phyloP scores from a whole-genome alignment of 92 coral and sea anemone genomes.

The Anthopleura xanthogrammica region DNA sequence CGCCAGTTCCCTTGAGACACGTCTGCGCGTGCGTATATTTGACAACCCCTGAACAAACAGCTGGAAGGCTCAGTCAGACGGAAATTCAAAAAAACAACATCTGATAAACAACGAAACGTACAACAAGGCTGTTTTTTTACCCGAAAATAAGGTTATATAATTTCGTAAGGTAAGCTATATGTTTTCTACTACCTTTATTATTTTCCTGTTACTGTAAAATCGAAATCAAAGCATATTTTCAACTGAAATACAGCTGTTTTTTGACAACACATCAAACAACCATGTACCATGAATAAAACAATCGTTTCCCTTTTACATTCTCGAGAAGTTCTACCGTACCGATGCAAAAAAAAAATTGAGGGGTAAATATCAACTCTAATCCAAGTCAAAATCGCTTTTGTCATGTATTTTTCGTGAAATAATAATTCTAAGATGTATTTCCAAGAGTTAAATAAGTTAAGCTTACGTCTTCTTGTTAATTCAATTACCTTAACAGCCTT shows the following conservation, averaged over 20 bases:
- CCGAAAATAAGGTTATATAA: neutral
- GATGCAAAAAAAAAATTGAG: too few species aligned
- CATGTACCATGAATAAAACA: neutral
- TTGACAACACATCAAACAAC: neutral
- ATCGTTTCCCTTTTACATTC: too few species aligned
- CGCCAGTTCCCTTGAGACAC: conserved; percentile 28
- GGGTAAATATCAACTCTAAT: too few species aligned
- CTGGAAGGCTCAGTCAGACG: conserved; percentile 29
- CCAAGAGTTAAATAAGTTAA: too few species aligned
- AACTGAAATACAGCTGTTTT: conserved; percentile 3
- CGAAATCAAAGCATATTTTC: neutral
- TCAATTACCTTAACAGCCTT: too few species aligned
- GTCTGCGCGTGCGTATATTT: conserved; percentile 30
- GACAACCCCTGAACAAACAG: conserved; percentile 27
- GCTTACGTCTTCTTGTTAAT: too few species aligned
- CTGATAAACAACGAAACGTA: neutral
- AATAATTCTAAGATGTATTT: too few species aligned
- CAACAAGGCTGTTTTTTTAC: neutral
- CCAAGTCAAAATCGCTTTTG: too few species aligned
- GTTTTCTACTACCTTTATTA: neutral
- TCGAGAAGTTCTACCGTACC: too few species aligned
- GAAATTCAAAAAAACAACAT: conserved; percentile 4
- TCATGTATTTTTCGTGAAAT: too few species aligned
- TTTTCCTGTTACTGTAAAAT: neutral
- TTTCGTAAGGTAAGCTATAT: conserved; percentile 9